Evolutionary conservation across 2,797 vertebrate species (phyloP), one percentile per base, ranked within the genome.

Genomic region (Petrocephalus schoutedeni): DNA sequence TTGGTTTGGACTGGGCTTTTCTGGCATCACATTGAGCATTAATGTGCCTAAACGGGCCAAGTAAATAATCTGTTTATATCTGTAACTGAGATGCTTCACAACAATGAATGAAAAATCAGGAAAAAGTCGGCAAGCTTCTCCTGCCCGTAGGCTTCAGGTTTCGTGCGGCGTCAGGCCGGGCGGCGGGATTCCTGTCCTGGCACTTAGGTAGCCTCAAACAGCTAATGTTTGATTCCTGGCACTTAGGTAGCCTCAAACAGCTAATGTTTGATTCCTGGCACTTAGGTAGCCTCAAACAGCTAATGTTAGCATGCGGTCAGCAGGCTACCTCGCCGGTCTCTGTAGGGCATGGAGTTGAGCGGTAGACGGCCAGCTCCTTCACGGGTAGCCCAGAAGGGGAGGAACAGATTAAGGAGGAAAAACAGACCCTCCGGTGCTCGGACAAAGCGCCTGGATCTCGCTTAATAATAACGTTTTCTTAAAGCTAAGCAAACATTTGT

Each of bases 391-490:
- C 12, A 58, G 4, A 57, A 16, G 54, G 12, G 3, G 53, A 85
- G 54, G 54, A 90, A 71, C 88, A 84, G 4, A 89, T 83, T 71
- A 92, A 88, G 87, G 91, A 88, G 89, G 89, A 89, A 90, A 90
- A 90, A 83, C 36, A 61, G 23, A n/a, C 87, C 53, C 77, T 2
- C 28, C 87, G 19, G 86, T 90, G 58, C 88, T 87, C 85, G 88
- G 90, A 87, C 54, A 90, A 89, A 89, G 74, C 85, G 90, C 32
- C 88, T 92, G 89, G 88, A 71, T 74, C 92, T 94, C 88, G 89
- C 67, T 82, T 87, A 88, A 87, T 90, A 89, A 86, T 89, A 89
- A 74, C 36, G 87, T 64, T 86, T 36, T 80, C 57, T 21, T 90
- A 87, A 89, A 91, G 90, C 67, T 36, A 41, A 91, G 90, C 86